Conservation (phyloP, 1,140 invertebrate species). For the Philaenus spumarius region DNA sequence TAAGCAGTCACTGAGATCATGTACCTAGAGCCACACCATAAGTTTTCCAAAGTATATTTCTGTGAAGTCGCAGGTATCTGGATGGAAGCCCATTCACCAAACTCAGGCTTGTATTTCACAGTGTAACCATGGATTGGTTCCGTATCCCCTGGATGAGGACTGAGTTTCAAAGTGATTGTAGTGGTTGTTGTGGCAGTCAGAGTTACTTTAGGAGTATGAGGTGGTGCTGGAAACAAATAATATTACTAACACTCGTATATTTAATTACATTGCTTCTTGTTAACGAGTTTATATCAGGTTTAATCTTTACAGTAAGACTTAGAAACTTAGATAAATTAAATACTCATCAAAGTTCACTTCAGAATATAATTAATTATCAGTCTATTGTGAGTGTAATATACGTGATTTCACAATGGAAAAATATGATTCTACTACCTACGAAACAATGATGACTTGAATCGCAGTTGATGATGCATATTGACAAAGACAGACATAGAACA, state of each 20-base stretch:
- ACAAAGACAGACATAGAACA: too few species aligned
- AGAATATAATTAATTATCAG: too few species aligned
- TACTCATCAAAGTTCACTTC: too few species aligned
- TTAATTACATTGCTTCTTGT: too few species aligned
- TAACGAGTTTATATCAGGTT: too few species aligned
- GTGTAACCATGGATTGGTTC: slow-evolving; percentile 79
- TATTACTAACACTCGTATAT: not conserved
- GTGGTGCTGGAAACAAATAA: slow-evolving; percentile 56
- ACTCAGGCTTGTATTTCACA: slow-evolving; percentile 88
- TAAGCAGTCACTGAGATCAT: slow-evolving; percentile 87
- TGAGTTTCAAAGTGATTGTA: slow-evolving; percentile 70
- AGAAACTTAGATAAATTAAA: too few species aligned
- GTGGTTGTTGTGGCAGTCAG: slow-evolving; percentile 78
- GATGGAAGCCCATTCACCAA: slow-evolving; percentile 84
- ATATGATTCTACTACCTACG: too few species aligned
- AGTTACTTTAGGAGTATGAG: slow-evolving; percentile 72
- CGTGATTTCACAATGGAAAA: too few species aligned
- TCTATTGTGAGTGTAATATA: too few species aligned
- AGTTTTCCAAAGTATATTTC: slow-evolving; percentile 77
- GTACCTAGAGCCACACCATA: slow-evolving; percentile 86
- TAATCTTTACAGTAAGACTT: too few species aligned
- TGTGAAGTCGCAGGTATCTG: slow-evolving; percentile 66
- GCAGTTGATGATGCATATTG: too few species aligned
- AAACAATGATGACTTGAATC: too few species aligned
- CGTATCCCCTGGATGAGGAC: slow-evolving; percentile 63